phyloP scores from a whole-genome alignment of 2,888 invertebrate species.

The Cheilosia soror region DNA sequence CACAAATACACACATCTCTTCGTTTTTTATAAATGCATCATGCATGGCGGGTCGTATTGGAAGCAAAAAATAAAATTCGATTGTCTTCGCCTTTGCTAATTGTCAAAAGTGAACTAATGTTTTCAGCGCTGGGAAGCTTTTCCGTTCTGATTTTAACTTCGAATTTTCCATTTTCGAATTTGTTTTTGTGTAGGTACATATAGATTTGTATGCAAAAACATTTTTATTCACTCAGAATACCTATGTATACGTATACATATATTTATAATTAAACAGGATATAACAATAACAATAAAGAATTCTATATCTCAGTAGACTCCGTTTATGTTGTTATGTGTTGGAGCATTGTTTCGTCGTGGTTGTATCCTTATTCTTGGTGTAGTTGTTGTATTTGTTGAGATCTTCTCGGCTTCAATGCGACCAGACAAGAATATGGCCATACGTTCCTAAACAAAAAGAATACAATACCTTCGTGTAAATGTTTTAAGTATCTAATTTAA shows the following conservation, averaged over 20 bases:
- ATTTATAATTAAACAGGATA: constrained; percentile 81
- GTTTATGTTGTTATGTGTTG: constrained; percentile 83
- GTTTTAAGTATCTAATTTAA: not conserved
- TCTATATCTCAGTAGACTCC: constrained; percentile 83
- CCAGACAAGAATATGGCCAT: constrained; percentile 88
- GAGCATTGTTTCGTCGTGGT: constrained; percentile 79
- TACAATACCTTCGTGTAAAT: not conserved
- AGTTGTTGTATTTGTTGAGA: constrained; percentile 84
- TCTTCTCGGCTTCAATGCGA: constrained; percentile 87
- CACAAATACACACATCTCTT: too few relatives aligned
- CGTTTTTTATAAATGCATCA: too few relatives aligned
- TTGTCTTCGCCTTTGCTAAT: too few relatives aligned
- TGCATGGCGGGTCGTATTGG: too few relatives aligned
- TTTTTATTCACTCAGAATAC: not conserved
- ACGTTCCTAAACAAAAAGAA: constrained; percentile 85
- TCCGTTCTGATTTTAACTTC: too few relatives aligned
- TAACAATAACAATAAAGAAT: constrained; percentile 80
- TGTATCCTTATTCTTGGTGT: constrained; percentile 83
- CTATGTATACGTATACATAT: constrained; percentile 79
- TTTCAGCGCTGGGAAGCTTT: too few relatives aligned
- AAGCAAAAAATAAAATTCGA: too few relatives aligned
- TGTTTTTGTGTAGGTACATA: too few relatives aligned
- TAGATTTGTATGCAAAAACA: too few relatives aligned
- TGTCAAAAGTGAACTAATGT: too few relatives aligned
- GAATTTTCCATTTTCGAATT: too few relatives aligned